A percentile compares a stretch with the other conserved stretches of the same genome.
These are phyloP conservation scores for Eueremaeus valkanovi DNA, from an alignment of 2,888 invertebrate genomes.

Conservation along the genomic window DNA sequence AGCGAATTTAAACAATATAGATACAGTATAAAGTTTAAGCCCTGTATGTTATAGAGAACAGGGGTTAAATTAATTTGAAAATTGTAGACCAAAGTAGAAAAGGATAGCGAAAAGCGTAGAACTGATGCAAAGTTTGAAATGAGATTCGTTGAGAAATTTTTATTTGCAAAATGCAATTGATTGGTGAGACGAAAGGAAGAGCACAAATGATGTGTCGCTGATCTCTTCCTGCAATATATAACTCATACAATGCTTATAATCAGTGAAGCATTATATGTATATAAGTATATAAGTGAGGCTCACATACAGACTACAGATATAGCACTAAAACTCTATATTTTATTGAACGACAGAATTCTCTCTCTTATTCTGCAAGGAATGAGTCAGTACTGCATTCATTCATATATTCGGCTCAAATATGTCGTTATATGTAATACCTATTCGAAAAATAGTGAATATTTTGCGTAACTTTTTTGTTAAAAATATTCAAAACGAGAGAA, in stretches of 20 bases:
- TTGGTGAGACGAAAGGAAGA: slow-evolving; percentile 20
- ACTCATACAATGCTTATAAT: slow-evolving; percentile 15
- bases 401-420: background rate
- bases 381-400: background rate
- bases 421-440: background rate
- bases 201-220: background rate
- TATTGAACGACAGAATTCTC: background rate
- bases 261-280: slow-evolving; percentile 16
- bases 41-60: no score
- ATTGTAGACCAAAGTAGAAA: background rate
- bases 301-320: background rate
- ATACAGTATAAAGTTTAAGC: no score
- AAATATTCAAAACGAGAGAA: background rate
- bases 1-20: no score
- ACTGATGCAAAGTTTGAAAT: background rate
- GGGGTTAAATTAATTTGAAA: slow-evolving; percentile 8
- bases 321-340: no score
- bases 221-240: slow-evolving; percentile 6
- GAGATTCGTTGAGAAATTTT: background rate
- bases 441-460: background rate
- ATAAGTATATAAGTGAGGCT: slow-evolving; percentile 23
- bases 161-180: slow-evolving; percentile 10
- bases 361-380: background rate
- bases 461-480: background rate
- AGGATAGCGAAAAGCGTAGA: background rate